Evolutionary conservation across 2,888 invertebrate genomes (phyloP).

Genomic region (Piscicola geometra): DNA sequence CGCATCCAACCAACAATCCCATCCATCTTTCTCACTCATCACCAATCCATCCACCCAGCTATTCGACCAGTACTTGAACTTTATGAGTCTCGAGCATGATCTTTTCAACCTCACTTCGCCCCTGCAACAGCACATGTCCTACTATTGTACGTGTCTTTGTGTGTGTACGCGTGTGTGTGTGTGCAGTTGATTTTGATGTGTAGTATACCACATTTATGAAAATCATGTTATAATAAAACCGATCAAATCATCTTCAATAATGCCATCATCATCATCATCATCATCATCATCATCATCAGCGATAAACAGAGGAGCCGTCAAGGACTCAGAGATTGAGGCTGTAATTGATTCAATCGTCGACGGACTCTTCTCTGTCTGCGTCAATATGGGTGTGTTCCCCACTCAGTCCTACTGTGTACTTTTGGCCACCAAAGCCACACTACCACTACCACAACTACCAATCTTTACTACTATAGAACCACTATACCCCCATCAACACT

Average conservation of each 20-base stretch:
- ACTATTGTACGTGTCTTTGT: conserved; percentile 71
- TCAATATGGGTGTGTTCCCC: conserved; percentile 74
- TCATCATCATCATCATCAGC: conserved; percentile 60
- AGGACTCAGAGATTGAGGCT: conserved; percentile 88
- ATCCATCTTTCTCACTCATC: too few species aligned
- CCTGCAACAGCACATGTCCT: conserved; percentile 82
- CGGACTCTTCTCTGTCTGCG: conserved; percentile 93
- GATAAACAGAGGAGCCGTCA: conserved; percentile 85
- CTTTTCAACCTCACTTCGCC: conserved; percentile 89
- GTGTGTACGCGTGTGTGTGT: neutral
- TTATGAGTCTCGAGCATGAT: conserved; percentile 94
- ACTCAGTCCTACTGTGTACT: neutral
- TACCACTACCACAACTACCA: neutral
- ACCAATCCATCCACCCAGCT: conserved; percentile 59
- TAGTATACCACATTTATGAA: too few species aligned
- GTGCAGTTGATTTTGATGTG: too few species aligned
- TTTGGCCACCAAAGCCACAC: neutral
- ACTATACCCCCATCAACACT: neutral
- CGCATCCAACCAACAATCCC: too few species aligned
- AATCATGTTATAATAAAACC: too few species aligned
- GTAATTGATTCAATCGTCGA: conserved; percentile 93
- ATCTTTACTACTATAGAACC: neutral
- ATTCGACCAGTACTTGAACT: conserved; percentile 96
- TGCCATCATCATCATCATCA: neutral
- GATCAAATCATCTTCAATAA: neutral